Percentiles rank a stretch among this genome's conserved stretches.
Conservation (phyloP, 2,888 invertebrate species). For the Caradrina kadenii region DNA sequence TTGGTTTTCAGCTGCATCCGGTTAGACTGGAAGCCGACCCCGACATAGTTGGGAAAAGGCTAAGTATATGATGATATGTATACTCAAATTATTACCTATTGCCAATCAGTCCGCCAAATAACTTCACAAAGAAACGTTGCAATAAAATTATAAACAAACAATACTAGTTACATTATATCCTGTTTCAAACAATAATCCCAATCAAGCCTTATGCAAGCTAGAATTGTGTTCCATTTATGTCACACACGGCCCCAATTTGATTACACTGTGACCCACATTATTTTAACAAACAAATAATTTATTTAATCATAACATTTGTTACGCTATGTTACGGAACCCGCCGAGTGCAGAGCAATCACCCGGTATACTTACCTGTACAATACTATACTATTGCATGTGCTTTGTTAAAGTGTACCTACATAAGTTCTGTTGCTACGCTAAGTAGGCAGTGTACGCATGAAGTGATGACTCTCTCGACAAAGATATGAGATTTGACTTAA, state of each 20-base stretch:
- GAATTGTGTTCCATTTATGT: constrained; percentile 11
- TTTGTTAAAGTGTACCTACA: constrained; percentile 2
- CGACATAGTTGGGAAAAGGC: no score
- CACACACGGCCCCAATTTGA: constrained; percentile 15
- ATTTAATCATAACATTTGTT: constrained; percentile 8
- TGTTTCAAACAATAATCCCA: neutral
- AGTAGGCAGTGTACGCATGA: no score
- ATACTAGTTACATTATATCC: constrained; percentile 27
- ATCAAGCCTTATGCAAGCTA: constrained; percentile 28
- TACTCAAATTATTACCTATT: constrained; percentile 6
- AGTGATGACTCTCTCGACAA: neutral
- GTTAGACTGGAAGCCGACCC: no score
- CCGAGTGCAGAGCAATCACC: neutral
- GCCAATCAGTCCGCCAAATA: neutral
- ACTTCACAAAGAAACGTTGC: constrained; percentile 13
- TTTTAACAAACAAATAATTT: constrained; percentile 25
- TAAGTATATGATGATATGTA: no score
- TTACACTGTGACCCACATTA: constrained; percentile 26
- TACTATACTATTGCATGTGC: neutral
- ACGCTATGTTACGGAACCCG: constrained; percentile 2
- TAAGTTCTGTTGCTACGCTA: neutral
- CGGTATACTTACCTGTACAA: neutral
- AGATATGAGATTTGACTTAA: neutral
- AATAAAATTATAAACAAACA: constrained; percentile 17
- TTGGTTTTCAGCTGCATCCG: no score